Evolutionary conservation across 2,797 vertebrate genomes (phyloP).

Genomic region (Margarornis squamiger): DNA sequence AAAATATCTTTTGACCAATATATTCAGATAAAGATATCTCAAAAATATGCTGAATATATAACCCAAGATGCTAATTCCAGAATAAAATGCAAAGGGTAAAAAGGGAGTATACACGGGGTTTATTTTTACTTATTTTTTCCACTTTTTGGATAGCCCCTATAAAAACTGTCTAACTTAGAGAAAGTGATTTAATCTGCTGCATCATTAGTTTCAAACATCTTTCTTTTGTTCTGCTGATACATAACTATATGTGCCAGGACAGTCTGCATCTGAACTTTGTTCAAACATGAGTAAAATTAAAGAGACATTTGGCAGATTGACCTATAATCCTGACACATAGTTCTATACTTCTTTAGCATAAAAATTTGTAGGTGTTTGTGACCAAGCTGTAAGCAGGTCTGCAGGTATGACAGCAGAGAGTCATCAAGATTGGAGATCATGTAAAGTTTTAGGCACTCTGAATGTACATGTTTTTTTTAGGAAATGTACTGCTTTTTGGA

Average conservation of each 20-base stretch:
- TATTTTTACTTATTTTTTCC: not conserved
- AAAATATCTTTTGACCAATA: not conserved
- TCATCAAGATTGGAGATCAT: not conserved
- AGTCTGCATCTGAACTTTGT: not conserved
- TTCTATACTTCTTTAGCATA: not conserved
- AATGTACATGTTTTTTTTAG: not conserved
- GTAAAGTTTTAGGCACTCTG: not conserved
- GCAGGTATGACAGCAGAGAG: not conserved
- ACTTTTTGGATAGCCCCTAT: not conserved
- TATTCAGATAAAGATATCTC: not conserved
- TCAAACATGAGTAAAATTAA: not conserved
- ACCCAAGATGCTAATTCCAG: not conserved
- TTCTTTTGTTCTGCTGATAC: not conserved
- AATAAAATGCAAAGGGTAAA: not conserved
- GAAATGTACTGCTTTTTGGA: not conserved
- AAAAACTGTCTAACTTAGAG: not conserved
- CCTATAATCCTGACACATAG: not conserved
- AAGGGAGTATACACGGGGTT: accelerated
- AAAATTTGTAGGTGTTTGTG: not conserved
- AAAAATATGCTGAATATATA: not conserved
- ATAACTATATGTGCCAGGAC: not conserved
- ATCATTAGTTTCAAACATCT: not conserved
- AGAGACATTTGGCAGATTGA: not conserved
- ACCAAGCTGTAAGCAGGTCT: not conserved
- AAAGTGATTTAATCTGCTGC: not conserved